phyloP scores from a whole-genome alignment of 2,888 invertebrate species.

The Phanerotoma sp. region DNA sequence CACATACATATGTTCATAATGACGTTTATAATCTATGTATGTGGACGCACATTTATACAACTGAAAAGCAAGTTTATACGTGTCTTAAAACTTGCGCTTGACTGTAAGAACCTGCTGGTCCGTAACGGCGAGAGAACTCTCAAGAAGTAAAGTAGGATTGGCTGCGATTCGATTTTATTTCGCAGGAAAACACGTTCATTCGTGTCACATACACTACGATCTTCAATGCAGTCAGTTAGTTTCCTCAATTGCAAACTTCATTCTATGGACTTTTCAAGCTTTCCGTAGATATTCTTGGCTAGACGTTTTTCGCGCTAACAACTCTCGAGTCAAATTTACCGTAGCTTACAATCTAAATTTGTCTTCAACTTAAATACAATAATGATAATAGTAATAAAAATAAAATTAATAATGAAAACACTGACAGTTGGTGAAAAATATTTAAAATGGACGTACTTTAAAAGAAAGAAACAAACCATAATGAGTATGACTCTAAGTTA shows the following conservation, averaged over 20 bases:
- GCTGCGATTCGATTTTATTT: conserved; percentile 29
- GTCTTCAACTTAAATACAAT: no score
- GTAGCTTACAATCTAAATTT: no score
- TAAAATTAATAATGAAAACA: no score
- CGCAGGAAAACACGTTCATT: conserved; percentile 12
- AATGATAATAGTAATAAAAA: no score
- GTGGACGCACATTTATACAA: neutral
- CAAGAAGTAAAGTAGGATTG: conserved; percentile 22
- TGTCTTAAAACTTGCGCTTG: neutral
- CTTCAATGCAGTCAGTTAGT: conserved; percentile 14
- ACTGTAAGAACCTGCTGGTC: conserved; percentile 1
- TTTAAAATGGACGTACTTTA: no score
- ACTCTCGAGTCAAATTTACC: neutral
- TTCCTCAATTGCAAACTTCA: conserved; percentile 4
- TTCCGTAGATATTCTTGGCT: neutral
- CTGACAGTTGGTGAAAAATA: no score
- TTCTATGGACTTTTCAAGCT: neutral
- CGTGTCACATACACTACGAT: conserved; percentile 11
- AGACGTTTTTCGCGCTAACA: neutral
- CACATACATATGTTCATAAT: no score
- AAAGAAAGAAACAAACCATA: no score
- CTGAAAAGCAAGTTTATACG: neutral
- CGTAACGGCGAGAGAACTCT: conserved; percentile 1
- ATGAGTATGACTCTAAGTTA: no score
- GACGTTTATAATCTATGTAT: neutral